Conservation (phyloP, 2,888 invertebrate species). For the Caenorhabditis panamensis region DNA sequence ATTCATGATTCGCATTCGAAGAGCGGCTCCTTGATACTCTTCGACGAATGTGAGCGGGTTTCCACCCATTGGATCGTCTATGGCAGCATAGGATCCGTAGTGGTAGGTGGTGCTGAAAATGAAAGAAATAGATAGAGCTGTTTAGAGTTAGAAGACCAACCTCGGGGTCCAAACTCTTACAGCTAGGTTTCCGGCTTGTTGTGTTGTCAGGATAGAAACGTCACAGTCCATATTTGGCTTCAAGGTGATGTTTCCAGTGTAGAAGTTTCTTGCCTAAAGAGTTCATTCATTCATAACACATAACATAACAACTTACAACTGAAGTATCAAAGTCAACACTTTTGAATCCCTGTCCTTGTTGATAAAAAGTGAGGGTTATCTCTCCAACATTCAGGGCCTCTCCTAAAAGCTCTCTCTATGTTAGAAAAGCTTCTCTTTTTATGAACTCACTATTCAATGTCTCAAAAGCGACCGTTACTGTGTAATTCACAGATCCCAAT, state of each 20-base stretch:
- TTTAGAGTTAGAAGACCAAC: no score
- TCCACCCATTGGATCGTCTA: conserved; percentile 44
- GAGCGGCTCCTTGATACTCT: conserved; percentile 38
- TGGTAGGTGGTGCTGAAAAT: conserved; percentile 28
- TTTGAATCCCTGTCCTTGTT: no score
- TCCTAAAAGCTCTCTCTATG: not conserved
- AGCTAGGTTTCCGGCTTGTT: not conserved
- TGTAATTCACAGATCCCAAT: conserved; percentile 25
- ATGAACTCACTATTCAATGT: not conserved
- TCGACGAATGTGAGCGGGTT: conserved; percentile 15
- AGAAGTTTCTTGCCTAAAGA: no score
- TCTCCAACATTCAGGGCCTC: conserved; percentile 2
- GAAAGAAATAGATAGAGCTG: no score
- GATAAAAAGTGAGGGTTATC: conserved; percentile 3
- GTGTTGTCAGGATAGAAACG: not conserved
- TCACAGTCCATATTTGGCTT: conserved; percentile 13
- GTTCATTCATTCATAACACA: no score
- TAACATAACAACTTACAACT: no score
- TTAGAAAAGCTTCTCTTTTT: no score
- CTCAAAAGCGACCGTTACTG: conserved; percentile 17
- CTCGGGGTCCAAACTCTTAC: conserved; percentile 34
- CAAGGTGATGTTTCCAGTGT: conserved; percentile 21
- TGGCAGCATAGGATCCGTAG: conserved; percentile 35
- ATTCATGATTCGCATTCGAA: conserved; percentile 48
- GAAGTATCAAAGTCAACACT: no score